Evolutionary conservation across 35 echinoderm and acorn worm species (phyloP).

Genomic region (Diadema setosum): DNA sequence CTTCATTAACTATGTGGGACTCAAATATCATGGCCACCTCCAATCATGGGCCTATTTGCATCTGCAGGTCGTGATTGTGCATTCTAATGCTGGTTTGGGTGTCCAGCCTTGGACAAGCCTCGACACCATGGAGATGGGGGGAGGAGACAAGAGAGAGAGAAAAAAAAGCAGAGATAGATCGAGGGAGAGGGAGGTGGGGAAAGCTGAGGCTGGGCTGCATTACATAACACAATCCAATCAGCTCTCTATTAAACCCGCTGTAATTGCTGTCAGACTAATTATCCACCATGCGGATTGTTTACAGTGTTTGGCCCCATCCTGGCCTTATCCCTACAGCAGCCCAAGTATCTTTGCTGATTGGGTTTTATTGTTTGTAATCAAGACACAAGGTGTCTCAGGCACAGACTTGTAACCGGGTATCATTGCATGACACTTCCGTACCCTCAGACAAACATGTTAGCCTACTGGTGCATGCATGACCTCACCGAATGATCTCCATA

Average conservation of each 20-base stretch:
- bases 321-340: too few species aligned
- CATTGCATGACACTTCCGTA: too few species aligned
- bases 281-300: too few species aligned
- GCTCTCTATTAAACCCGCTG: not conserved
- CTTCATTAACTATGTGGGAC: not conserved
- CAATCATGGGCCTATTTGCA: not conserved
- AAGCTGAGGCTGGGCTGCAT: not conserved
- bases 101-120: not conserved
- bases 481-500: too few species aligned
- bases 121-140: not conserved
- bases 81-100: not conserved
- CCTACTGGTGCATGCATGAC: too few species aligned
- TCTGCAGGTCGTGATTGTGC: not conserved
- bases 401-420: too few species aligned
- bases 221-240: constrained; percentile 27
- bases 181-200: not conserved
- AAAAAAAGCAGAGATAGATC: not conserved
- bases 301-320: too few species aligned
- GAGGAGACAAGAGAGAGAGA: not conserved
- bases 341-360: constrained; percentile 1
- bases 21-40: not conserved
- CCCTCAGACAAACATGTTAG: too few species aligned
- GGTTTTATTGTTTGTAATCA: not conserved
- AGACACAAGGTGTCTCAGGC: not conserved
- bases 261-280: constrained; percentile 15